Evolutionary conservation across 2,888 invertebrate species (phyloP).

Genomic region (Theretra japonica): DNA sequence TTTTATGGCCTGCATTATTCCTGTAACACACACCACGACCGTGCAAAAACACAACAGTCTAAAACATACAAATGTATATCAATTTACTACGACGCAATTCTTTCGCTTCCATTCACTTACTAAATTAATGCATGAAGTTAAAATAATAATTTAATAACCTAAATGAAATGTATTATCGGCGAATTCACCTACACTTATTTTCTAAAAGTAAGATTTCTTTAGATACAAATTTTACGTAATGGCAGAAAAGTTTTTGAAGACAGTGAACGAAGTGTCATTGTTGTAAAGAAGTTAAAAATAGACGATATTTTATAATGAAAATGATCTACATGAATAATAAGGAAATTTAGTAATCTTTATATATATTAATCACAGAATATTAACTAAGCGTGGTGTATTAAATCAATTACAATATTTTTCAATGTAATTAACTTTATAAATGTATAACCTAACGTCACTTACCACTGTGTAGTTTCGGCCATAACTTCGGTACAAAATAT

Average conservation of each 20-base stretch:
- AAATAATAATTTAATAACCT: not conserved
- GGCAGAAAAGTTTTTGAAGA: not conserved
- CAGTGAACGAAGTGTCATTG: not conserved
- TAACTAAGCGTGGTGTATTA: too few relatives aligned
- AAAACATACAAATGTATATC: not conserved
- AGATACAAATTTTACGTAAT: conserved; percentile 66
- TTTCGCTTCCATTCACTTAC: conserved; percentile 46
- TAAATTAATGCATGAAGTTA: conserved; percentile 36
- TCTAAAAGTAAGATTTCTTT: conserved; percentile 46
- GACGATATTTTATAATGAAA: not conserved
- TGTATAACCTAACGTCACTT: not conserved
- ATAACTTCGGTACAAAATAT: too few relatives aligned
- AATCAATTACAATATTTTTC: too few relatives aligned
- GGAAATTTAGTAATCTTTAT: not conserved
- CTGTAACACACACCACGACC: conserved; percentile 30
- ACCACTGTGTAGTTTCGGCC: too few relatives aligned
- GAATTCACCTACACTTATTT: conserved; percentile 27
- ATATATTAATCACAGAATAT: too few relatives aligned
- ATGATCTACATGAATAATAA: not conserved
- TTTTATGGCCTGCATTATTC: conserved; percentile 76
- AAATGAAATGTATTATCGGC: not conserved
- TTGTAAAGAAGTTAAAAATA: not conserved
- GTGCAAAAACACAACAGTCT: not conserved
- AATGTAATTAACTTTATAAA: not conserved
- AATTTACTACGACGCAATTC: conserved; percentile 2